Base-by-base conservation (phyloP, 2,113 vertebrate species). In the Butastur rufipennis region DNA sequence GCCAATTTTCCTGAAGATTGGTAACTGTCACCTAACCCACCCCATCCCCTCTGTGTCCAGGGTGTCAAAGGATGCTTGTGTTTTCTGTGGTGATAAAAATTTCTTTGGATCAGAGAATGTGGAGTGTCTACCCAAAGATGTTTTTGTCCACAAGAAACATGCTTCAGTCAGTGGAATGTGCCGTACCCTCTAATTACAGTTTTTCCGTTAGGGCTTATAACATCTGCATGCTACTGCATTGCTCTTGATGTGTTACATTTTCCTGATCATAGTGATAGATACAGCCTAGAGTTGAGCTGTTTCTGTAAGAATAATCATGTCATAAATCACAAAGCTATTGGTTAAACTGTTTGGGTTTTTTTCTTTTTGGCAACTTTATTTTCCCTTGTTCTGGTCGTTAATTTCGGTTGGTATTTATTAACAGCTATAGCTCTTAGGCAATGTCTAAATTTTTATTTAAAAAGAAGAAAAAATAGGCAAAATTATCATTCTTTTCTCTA, bases 211-310 rank as follows among this genome's bases (percentile, higher is more conserved):
- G 23, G 13, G 22, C 25, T 78, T n/a, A 3, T 23, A 36, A n/a
- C 27, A 23, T 7, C 21, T 53, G 27, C 7, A 3, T 34, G 70
- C 19, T 50, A 13, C 40, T 22, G 32, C 15, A 8, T 17, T 67
- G 26, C 31, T 45, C 48, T 70, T 3, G 0, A 7, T 25, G 29
- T 10, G 38, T 62, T 56, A 3, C 4, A 0, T 32, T 43, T 59
- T 87, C 36, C 32, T 21, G 8, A 11, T 25, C 10, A 2, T 4
- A 22, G 31, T n/a, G 53, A 45, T 13, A 43, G 58, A 31, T 34
- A 12, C 16, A n/a, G 26, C 38, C 10, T 12, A 25, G 7, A 50
- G 25, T 27, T 67, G 38, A 79, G 72, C 43, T 73, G 27, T 78
- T 93, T 61, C 53, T 67, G 13, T 58, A 50, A 53, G 22, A 82